Conservation (phyloP, 1,140 invertebrate species). For the Ips nitidus region DNA sequence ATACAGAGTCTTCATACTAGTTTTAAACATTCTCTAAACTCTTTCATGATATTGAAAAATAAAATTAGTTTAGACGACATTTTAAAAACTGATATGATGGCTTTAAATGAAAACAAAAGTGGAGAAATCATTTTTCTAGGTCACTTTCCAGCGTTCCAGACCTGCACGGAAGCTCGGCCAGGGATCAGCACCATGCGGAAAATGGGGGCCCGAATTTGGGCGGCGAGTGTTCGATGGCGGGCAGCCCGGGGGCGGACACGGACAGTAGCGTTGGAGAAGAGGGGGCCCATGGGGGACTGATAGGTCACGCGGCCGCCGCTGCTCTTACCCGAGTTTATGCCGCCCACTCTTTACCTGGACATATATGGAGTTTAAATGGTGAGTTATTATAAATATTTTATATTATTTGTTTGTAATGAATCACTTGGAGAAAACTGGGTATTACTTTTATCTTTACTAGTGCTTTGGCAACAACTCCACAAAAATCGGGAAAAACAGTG, state of each 20-base stretch:
- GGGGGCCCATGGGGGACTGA: conserved; percentile 48
- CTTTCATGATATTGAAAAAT: no score
- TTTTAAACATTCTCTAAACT: no score
- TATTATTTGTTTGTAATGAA: background rate
- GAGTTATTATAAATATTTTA: conserved; percentile 51
- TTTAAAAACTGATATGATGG: no score
- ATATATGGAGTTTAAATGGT: conserved; percentile 91
- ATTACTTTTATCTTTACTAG: background rate
- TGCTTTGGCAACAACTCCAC: no score
- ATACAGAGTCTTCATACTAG: no score
- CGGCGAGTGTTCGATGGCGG: conserved; percentile 58
- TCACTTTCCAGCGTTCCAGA: conserved; percentile 83
- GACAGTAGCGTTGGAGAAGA: conserved; percentile 64
- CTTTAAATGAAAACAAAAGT: no score
- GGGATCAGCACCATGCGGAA: conserved; percentile 17
- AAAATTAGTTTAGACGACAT: no score
- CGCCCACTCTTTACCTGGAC: conserved; percentile 84
- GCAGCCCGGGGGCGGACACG: conserved; percentile 58
- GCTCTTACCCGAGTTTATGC: conserved; percentile 78
- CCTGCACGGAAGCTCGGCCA: conserved; percentile 60
- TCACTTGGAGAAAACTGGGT: background rate
- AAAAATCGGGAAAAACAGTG: no score
- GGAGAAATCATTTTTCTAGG: conserved; percentile 13
- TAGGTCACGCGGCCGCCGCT: conserved; percentile 55
- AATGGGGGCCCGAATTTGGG: conserved; percentile 26